phyloP scores from a whole-genome alignment of 2,888 invertebrate species.

The Drosophila emarginata region DNA sequence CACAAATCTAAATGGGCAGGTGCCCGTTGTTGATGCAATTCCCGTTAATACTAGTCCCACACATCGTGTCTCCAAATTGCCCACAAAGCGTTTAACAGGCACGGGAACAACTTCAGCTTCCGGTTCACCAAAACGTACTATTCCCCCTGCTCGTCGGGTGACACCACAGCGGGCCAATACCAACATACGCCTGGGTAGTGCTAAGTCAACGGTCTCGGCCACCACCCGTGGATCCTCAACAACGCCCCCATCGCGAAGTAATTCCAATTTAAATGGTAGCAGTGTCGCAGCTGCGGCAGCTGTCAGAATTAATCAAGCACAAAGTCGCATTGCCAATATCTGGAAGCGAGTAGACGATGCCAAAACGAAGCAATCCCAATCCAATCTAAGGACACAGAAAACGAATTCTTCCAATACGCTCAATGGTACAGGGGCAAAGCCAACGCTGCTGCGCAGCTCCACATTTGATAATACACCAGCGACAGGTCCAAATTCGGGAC shows the following conservation, averaged over 20 bases:
- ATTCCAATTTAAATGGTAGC: slow-evolving; percentile 78
- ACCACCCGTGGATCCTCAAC: slow-evolving; percentile 76
- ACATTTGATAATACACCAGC: slow-evolving; percentile 80
- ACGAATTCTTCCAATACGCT: slow-evolving; percentile 65
- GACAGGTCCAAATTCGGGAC: slow-evolving; percentile 13
- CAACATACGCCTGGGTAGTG: slow-evolving; percentile 75
- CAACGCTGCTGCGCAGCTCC: slow-evolving; percentile 79
- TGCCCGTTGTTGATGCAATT: slow-evolving; percentile 79
- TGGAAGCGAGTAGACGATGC: slow-evolving; percentile 81
- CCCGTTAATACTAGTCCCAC: slow-evolving; percentile 64
- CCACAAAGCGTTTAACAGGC: slow-evolving; percentile 70
- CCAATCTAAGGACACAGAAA: slow-evolving; percentile 63
- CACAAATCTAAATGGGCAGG: slow-evolving; percentile 72
- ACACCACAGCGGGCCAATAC: slow-evolving; percentile 80
- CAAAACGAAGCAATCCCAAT: slow-evolving; percentile 54
- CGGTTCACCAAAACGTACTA: slow-evolving; percentile 52
- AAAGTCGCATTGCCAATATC: slow-evolving; percentile 81
- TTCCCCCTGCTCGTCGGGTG: slow-evolving; percentile 19
- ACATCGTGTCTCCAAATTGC: slow-evolving; percentile 78
- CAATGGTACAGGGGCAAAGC: slow-evolving; percentile 49
- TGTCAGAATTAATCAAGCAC: slow-evolving; percentile 78
- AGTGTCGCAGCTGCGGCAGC: slow-evolving; percentile 60
- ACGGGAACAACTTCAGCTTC: slow-evolving; percentile 29
- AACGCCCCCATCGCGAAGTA: slow-evolving; percentile 82
- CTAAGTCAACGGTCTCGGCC: slow-evolving; percentile 61